Evolutionary conservation across 2,113 vertebrate species (phyloP).

Genomic region (Cyphomyrus discorhynchus): DNA sequence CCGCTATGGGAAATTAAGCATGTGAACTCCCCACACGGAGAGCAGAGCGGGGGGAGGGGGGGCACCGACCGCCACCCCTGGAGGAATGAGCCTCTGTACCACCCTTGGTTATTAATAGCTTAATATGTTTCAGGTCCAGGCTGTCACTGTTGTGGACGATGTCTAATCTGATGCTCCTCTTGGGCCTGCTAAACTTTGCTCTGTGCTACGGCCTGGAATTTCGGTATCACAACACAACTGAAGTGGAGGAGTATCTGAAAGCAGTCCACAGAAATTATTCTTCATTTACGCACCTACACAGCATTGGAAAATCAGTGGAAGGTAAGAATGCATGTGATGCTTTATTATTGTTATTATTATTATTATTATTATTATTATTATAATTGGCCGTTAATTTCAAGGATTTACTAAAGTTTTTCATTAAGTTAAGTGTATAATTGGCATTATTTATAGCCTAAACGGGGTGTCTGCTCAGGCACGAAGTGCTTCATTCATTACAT

Average conservation of each 20-base stretch:
- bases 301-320: conserved; percentile 70
- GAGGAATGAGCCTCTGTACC: neutral
- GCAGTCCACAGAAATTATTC: conserved; percentile 47
- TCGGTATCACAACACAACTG: conserved; percentile 57
- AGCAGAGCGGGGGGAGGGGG: neutral
- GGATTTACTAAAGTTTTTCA: neutral
- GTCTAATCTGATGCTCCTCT: neutral
- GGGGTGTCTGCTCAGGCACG: neutral
- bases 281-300: conserved; percentile 64
- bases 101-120: neutral
- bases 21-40: neutral
- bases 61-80: neutral
- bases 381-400: neutral
- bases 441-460: neutral
- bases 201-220: conserved; percentile 59
- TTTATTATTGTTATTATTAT: neutral
- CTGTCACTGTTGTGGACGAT: neutral
- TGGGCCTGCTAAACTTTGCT: conserved; percentile 28
- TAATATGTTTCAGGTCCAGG: neutral
- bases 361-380: neutral
- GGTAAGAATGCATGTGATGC: conserved; percentile 49
- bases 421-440: neutral
- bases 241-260: conserved; percentile 62
- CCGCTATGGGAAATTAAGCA: neutral
- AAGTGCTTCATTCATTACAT: neutral